Percentiles rank a stretch among this genome's conserved stretches.
Evolutionary conservation across 2,888 invertebrate species (phyloP).

Genomic region (Augochlorella aurata): DNA sequence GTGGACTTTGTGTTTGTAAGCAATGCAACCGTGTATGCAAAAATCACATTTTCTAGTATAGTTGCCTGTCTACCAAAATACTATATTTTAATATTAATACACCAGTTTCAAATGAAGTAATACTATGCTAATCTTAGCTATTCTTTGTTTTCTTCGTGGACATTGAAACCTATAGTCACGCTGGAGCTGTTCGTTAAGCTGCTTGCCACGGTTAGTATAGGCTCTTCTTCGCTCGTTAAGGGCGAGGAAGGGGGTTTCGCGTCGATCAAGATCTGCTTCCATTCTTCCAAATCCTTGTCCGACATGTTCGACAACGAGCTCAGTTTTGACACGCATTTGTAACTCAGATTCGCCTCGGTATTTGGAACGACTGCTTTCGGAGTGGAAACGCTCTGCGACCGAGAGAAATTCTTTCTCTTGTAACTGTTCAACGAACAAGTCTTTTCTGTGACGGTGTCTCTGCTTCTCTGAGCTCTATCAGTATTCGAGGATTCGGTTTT

Average conservation of each 20-base stretch:
- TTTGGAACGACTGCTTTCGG: constrained; percentile 60
- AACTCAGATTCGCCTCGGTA: constrained; percentile 54
- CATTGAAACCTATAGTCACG: constrained; percentile 75
- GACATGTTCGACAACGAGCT: constrained; percentile 73
- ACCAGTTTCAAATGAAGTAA: not conserved
- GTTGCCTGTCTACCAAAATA: constrained; percentile 17
- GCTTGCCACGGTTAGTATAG: constrained; percentile 75
- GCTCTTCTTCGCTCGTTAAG: constrained; percentile 60
- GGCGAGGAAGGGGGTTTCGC: constrained; percentile 27
- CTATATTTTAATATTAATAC: not conserved
- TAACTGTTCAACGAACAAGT: constrained; percentile 16
- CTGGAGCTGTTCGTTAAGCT: constrained; percentile 73
- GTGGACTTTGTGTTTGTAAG: not conserved
- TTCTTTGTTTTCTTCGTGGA: constrained; percentile 67
- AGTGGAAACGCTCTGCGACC: constrained; percentile 74
- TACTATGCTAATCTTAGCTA: constrained; percentile 20
- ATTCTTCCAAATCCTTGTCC: constrained; percentile 69
- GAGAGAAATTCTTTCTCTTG: constrained; percentile 65
- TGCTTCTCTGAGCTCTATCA: constrained; percentile 45
- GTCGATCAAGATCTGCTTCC: constrained; percentile 59
- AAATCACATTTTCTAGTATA: not conserved
- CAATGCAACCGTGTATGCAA: constrained; percentile 5
- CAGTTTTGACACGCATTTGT: constrained; percentile 60
- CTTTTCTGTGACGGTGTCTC: constrained; percentile 32
- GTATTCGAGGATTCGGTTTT: constrained; percentile 49